Conservation (phyloP, 2,113 vertebrate species). For the Perognathus longimembris region DNA sequence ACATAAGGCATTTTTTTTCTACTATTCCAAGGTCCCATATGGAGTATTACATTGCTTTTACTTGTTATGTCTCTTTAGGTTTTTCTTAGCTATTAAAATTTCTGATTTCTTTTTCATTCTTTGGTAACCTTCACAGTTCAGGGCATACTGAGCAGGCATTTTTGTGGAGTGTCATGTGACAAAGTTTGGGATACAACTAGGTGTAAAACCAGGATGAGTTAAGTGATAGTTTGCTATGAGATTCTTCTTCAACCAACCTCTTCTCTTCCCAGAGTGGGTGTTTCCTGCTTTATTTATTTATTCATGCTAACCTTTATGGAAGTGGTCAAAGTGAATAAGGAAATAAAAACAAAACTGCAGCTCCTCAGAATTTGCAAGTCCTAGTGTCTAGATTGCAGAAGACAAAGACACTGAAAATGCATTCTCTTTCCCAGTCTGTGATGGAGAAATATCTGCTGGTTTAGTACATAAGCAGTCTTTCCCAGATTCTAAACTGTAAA, state of each 20-base stretch:
- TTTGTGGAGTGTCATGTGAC: background rate
- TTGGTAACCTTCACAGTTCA: background rate
- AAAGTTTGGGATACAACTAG: background rate
- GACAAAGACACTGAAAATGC: background rate
- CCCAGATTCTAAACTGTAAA: background rate
- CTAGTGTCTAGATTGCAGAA: background rate
- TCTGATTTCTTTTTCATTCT: background rate
- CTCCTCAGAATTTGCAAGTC: background rate
- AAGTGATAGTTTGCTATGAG: background rate
- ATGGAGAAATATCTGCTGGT: background rate
- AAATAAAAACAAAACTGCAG: slow-evolving; percentile 57
- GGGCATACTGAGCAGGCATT: background rate
- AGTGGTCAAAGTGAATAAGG: slow-evolving; percentile 51
- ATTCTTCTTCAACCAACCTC: background rate
- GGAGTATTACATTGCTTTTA: background rate
- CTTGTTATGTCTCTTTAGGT: background rate
- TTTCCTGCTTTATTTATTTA: slow-evolving; percentile 51
- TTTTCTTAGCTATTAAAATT: background rate
- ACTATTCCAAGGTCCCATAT: background rate
- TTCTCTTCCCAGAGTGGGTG: background rate
- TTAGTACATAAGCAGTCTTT: background rate
- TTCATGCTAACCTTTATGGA: slow-evolving; percentile 44
- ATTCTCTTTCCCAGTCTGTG: background rate
- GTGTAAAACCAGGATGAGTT: background rate
- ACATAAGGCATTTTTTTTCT: background rate